Evolutionary conservation across 2,888 invertebrate genomes (phyloP).

Genomic region (Buathra laborator): DNA sequence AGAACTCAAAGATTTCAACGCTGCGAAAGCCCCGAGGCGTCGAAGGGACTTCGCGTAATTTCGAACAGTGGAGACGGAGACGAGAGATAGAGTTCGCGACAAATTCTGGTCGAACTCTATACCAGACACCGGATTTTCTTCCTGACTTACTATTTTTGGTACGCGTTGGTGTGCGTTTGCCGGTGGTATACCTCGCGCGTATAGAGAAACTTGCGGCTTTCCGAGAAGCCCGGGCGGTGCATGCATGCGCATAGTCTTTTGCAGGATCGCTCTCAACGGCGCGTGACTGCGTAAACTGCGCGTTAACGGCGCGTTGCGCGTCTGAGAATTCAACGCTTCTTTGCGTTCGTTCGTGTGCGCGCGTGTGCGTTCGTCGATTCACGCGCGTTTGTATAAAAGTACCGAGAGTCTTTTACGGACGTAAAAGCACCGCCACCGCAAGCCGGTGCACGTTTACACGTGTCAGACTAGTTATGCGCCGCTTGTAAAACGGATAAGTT

Average conservation of each 20-base stretch:
- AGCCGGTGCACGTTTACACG: conserved; percentile 37
- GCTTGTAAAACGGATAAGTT: conserved; percentile 62
- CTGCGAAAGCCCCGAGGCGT: conserved; percentile 22
- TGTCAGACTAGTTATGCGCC: conserved; percentile 35
- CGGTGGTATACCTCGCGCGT: conserved; percentile 17
- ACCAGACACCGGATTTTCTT: conserved; percentile 48
- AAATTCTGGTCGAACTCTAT: conserved; percentile 49
- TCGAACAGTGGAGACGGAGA: conserved; percentile 21
- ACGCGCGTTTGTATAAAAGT: neutral
- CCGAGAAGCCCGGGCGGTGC: conserved; percentile 56
- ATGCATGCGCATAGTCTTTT: conserved; percentile 56
- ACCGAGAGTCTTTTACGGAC: conserved; percentile 31
- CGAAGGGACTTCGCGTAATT: conserved; percentile 62
- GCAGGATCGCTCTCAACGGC: conserved; percentile 73
- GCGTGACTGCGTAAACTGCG: conserved; percentile 81
- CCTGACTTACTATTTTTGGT: conserved; percentile 61
- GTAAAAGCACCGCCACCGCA: conserved; percentile 29
- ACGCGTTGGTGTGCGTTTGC: neutral
- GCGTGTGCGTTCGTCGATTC: neutral
- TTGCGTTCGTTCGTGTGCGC: conserved; percentile 63
- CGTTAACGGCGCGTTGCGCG: conserved; percentile 77
- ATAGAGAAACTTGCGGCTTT: conserved; percentile 54
- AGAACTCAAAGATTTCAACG: conserved; percentile 67
- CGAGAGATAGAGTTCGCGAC: conserved; percentile 38
- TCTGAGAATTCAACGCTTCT: conserved; percentile 67